Evolutionary conservation across 1,140 invertebrate species (phyloP).

Genomic region (Diachasmimorpha longicaudata): DNA sequence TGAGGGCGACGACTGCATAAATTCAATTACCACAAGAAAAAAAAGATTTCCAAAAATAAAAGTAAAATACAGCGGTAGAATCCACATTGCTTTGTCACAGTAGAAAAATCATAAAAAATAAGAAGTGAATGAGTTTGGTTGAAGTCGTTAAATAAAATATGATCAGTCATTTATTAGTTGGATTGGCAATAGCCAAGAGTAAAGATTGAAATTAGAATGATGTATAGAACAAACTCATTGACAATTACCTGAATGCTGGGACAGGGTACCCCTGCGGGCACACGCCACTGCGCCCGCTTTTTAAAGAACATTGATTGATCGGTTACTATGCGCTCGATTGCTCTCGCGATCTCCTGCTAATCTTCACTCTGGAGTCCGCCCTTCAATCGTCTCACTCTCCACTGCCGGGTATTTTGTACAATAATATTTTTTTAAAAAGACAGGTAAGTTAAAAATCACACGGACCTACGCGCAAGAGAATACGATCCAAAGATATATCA

Average conservation of each 20-base stretch:
- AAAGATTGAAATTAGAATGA: background rate
- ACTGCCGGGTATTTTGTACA: background rate
- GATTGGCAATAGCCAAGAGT: too few relatives aligned
- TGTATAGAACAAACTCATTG: constrained; percentile 51
- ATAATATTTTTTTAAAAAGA: background rate
- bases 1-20: background rate
- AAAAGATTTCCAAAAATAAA: background rate
- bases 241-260: constrained; percentile 93
- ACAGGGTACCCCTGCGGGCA: constrained; percentile 92
- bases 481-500: background rate
- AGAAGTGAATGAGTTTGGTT: constrained; percentile 31
- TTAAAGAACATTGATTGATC: constrained; percentile 13
- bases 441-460: constrained; percentile 1
- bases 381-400: constrained; percentile 6
- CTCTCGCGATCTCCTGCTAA: constrained; percentile 25
- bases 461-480: background rate
- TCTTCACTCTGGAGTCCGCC: constrained; percentile 27
- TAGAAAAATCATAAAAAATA: constrained; percentile 14
- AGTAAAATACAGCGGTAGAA: constrained; percentile 8
- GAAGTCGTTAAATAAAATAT: background rate
- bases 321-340: constrained; percentile 4
- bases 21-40: background rate
- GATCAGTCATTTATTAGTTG: too few relatives aligned
- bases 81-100: constrained; percentile 19
- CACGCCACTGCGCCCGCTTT: constrained; percentile 60